Evolutionary conservation across 1,140 invertebrate genomes (phyloP), one percentile per base, ranked within the genome.

Genomic region (Drosophila repletoides): DNA sequence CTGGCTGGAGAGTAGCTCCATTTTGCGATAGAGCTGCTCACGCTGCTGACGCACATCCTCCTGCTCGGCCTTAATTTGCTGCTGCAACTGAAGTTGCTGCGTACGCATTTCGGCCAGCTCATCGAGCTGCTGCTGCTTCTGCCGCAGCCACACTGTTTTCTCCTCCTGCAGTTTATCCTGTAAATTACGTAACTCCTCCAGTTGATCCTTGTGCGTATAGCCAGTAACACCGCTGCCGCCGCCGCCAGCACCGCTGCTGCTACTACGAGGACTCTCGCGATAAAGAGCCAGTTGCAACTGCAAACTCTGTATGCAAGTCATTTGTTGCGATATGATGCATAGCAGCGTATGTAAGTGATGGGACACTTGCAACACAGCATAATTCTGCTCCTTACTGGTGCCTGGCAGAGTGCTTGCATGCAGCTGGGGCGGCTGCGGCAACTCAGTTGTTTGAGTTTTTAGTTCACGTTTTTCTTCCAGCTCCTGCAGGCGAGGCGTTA

Each of bases 11-110:
- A 97, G 91, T 19, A 94, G 92, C 76, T 97, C 96, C 76, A 97
- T 92, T 86, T 96, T 94, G 22, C 96, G 90, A 89, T 97, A 97
- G 7, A 98, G 91, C 64, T 96, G 94, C 79, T 98, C 97, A 5
- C 96, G 89, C 89, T 98, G 96, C 70, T 97, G 95, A 9, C 93
- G 94, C 7, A 98, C 93, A 80, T 98, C 96, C 28, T 93, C 93
- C 89, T 97, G 94, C 71, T 97, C 95, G 6, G 93, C 92, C 7
- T 93, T 91, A 7, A 95, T 83, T 87, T 94, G 93, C 72, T 95
- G 94, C 88, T 95, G 89, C 14, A 90, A 34, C 60, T 80, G 75
- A 21, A 74, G 29, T 33, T 79, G 77, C 45, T 95, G 92, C 0
- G 90, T 79, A 49, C 92, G 91, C 74, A 94, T 93, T 12, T 95